A percentile compares a stretch with the other conserved stretches of the same genome.
phyloP scores from a whole-genome alignment of 2,797 vertebrate species.

The Falco naumanni region DNA sequence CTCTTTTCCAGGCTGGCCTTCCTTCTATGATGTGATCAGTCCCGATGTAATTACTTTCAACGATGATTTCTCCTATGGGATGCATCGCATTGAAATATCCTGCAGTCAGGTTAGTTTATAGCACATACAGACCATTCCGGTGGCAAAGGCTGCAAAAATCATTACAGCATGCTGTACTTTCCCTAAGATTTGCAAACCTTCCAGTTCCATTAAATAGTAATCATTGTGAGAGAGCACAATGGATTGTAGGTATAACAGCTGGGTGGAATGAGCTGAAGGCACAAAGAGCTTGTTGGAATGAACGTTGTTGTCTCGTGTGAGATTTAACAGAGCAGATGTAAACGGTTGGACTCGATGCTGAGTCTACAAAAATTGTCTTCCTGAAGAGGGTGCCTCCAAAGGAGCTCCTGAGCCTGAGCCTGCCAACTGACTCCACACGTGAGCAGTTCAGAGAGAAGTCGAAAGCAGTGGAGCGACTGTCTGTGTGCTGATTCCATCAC shows the following conservation, averaged over 20 bases:
- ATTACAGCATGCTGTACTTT: background rate
- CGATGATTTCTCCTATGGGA: slow-evolving; percentile 92
- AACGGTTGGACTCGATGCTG: background rate
- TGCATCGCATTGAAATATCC: slow-evolving; percentile 92
- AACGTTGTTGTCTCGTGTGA: background rate
- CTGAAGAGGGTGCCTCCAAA: slow-evolving; percentile 34
- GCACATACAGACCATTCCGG: background rate
- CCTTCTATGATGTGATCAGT: slow-evolving; percentile 90
- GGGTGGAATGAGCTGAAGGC: slow-evolving; percentile 10
- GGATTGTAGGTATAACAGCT: background rate
- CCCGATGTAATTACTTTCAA: slow-evolving; percentile 80
- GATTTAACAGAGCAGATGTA: slow-evolving; percentile 54
- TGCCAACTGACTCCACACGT: background rate
- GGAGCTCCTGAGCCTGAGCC: slow-evolving; percentile 14
- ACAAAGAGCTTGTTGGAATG: slow-evolving; percentile 39
- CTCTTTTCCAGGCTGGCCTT: slow-evolving; percentile 89
- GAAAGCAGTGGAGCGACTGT: background rate
- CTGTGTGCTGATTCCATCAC: slow-evolving; percentile 64
- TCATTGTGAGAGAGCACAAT: slow-evolving; percentile 15
- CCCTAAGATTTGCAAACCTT: slow-evolving; percentile 7
- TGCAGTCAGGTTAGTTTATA: slow-evolving; percentile 89
- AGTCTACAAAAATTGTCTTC: slow-evolving; percentile 36
- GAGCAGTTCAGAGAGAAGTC: background rate
- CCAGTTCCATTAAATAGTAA: slow-evolving; percentile 36
- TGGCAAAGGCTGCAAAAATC: slow-evolving; percentile 49